phyloP scores from a whole-genome alignment of 2,113 vertebrate genomes.

The rat (Rattus norvegicus) region GRCr8 NC_086039.1:22169501-22170000 shows the following conservation, averaged over 20 bases:
- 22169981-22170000: neutral
- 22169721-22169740: neutral
- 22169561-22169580: neutral
- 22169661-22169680: neutral
- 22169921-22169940: neutral
- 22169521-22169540: neutral
- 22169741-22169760: neutral
- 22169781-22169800: neutral
- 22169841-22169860: neutral
- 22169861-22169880: neutral
- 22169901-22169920: neutral
- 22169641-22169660: neutral
- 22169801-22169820: neutral
- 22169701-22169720: neutral
- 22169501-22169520: neutral
- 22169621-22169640: neutral
- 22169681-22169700: neutral
- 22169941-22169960: neutral
- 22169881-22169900: neutral
- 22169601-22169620: neutral
- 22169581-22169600: neutral
- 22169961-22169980: neutral
- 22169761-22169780: neutral
- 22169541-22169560: neutral
- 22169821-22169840: neutral